These are phyloP conservation scores for Micrasema longulum DNA, from an alignment of 1,140 invertebrate species.

Conservation along the genomic window DNA sequence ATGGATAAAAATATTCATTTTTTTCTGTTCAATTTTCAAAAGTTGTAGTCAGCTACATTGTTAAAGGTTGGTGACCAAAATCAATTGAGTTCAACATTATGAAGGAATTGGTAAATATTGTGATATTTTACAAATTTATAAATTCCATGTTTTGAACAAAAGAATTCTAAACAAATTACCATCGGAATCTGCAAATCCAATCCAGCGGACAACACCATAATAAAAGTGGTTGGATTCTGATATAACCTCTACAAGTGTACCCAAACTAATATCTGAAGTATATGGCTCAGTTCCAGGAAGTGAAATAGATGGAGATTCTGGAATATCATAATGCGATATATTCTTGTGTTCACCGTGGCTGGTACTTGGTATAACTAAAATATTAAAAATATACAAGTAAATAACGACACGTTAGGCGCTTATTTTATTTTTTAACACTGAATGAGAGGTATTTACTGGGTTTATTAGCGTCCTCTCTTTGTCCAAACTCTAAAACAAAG, in stretches of 20 bases:
- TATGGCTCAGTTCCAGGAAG: conserved; percentile 52
- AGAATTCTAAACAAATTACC: too few relatives aligned
- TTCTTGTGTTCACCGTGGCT: conserved; percentile 42
- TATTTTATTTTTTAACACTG: not conserved
- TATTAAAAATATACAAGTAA: conserved; percentile 1
- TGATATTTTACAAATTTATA: too few relatives aligned
- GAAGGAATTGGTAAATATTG: too few relatives aligned
- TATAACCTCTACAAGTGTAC: conserved; percentile 80
- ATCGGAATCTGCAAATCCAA: conserved; percentile 79
- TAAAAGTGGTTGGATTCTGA: conserved; percentile 70
- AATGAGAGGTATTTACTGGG: too few relatives aligned
- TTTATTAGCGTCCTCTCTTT: conserved; percentile 17
- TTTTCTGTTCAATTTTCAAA: too few relatives aligned
- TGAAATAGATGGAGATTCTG: conserved; percentile 42
- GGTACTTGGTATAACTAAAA: conserved; percentile 46
- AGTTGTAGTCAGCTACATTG: too few relatives aligned
- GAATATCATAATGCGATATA: conserved; percentile 38
- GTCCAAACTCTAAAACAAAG: conserved; percentile 51
- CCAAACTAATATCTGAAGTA: conserved; percentile 74
- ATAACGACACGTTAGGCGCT: not conserved
- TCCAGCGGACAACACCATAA: conserved; percentile 91
- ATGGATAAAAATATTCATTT: too few relatives aligned
- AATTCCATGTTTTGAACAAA: too few relatives aligned
- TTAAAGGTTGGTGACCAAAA: too few relatives aligned
- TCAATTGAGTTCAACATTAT: too few relatives aligned